Evolutionary conservation across 2,797 vertebrate genomes (phyloP), one percentile per base, ranked within the genome.

Genomic region (Tapera naevia): DNA sequence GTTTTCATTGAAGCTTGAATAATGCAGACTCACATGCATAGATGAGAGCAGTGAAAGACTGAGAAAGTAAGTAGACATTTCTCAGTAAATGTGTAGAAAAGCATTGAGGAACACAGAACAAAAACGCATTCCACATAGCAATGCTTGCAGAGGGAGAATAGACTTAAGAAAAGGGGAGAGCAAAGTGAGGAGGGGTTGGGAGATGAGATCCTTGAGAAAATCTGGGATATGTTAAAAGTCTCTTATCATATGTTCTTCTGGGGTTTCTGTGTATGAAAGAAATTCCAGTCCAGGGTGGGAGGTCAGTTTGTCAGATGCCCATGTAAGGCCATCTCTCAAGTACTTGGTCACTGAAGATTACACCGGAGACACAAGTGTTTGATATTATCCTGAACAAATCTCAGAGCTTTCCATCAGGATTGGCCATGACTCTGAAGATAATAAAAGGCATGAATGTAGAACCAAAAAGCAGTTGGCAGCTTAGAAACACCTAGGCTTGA

Each of bases 261-360:
- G 53, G 73, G 86, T 93, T 41, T 66, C 50, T 88, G 57, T 43
- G 25, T 46, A 2, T 1, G n/a, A 93, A 94, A 78, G 50, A 86
- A 85, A 80, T 80, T 91, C 60, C 95, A 64, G 51, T 48, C 32
- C 48, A 8, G 75, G n/a, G 46, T 33, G 16, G 41, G 56, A 51
- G 25, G 10, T 80, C 84, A 32, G 21, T 74, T 89, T 78, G 58
- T 87, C 51, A 80, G 48, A 83, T 91, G 71, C 23, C 92, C 72
- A 16, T 66, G 57, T 80, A 74, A 89, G 71, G 72, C 73, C 60
- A 45, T 66, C 43, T 81, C 48, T 73, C 5, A 60, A 76, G 64
- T 48, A 54, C 48, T 48, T 83, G 51, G 48, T 79, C 58, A 24
- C 5, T 82, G 69, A 79, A 79, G 73, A 66, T 70, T 62, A 50